These are phyloP conservation scores for Chelon auratus DNA, from an alignment of 2,797 vertebrate genomes.

Conservation along the genomic window DNA sequence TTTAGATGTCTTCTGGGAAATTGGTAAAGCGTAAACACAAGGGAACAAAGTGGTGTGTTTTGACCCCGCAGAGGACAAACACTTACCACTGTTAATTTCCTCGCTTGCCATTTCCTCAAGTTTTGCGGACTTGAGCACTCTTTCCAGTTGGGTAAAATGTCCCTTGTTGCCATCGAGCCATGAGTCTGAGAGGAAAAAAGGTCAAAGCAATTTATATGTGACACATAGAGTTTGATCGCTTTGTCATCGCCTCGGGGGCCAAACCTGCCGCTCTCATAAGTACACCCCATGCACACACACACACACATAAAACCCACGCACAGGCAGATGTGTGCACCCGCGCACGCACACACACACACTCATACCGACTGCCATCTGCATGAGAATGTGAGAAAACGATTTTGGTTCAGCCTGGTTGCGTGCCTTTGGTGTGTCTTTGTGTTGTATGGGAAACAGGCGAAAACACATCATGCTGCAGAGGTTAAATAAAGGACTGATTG, in stretches of 20 bases:
- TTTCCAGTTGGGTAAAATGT: constrained; percentile 86
- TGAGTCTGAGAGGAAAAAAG: constrained; percentile 83
- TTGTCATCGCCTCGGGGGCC: constrained; percentile 86
- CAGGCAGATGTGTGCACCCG: constrained; percentile 21
- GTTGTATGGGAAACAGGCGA: constrained; percentile 34
- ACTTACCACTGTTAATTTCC: constrained; percentile 81
- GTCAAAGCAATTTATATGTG: constrained; percentile 91
- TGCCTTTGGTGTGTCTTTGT: constrained; percentile 61
- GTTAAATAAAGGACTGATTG: constrained; percentile 49
- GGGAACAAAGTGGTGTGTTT: constrained; percentile 67
- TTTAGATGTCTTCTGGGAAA: constrained; percentile 69
- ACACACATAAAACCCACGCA: constrained; percentile 8
- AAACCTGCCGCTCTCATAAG: constrained; percentile 74
- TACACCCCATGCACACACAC: constrained; percentile 24
- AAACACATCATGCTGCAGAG: constrained; percentile 26
- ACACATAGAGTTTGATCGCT: constrained; percentile 87
- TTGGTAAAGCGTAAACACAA: constrained; percentile 69
- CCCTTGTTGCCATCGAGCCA: constrained; percentile 83
- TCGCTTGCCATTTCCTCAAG: constrained; percentile 73
- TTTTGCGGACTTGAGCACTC: constrained; percentile 85
- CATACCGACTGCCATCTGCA: constrained; percentile 59
- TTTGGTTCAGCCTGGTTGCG: constrained; percentile 44
- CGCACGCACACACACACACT: constrained; percentile 13
- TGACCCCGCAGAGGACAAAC: constrained; percentile 80
- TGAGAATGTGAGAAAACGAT: constrained; percentile 50